phyloP scores from a whole-genome alignment of 2,113 vertebrate genomes.

The Azemiops feae region DNA sequence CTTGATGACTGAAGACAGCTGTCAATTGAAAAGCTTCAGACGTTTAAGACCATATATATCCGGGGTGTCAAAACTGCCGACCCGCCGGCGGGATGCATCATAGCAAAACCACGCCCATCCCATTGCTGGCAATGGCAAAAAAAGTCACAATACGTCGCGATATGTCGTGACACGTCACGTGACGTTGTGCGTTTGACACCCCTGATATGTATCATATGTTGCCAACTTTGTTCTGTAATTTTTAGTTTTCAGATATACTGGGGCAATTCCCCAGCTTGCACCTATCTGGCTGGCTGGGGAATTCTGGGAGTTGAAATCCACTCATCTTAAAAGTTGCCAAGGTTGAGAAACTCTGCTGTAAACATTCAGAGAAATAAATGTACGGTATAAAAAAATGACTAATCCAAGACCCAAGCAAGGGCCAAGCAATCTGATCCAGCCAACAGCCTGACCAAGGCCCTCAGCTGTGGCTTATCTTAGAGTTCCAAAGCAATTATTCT shows the following conservation, averaged over 20 bases:
- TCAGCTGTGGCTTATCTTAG: neutral
- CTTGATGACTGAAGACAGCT: neutral
- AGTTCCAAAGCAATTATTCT: neutral
- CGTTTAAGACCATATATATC: no score
- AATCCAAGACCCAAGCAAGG: neutral
- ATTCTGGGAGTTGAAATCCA: neutral
- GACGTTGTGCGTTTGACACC: no score
- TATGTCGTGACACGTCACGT: no score
- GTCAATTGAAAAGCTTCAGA: neutral
- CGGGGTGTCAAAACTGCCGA: no score
- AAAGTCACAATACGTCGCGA: no score
- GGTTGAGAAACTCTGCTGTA: neutral
- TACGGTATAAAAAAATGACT: neutral
- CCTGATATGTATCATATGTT: no score
- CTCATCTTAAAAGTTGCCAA: neutral
- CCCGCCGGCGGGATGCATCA: no score
- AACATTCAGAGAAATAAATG: neutral
- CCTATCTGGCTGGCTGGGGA: neutral
- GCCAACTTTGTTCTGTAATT: neutral
- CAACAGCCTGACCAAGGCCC: neutral
- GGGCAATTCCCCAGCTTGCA: neutral
- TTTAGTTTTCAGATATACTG: neutral
- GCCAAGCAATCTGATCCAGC: neutral
- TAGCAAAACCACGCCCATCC: no score
- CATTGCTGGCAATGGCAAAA: no score